Percentiles rank a stretch among this genome's conserved stretches.
Conservation (phyloP, 2,113 vertebrate species). For the Lepus timidus region DNA sequence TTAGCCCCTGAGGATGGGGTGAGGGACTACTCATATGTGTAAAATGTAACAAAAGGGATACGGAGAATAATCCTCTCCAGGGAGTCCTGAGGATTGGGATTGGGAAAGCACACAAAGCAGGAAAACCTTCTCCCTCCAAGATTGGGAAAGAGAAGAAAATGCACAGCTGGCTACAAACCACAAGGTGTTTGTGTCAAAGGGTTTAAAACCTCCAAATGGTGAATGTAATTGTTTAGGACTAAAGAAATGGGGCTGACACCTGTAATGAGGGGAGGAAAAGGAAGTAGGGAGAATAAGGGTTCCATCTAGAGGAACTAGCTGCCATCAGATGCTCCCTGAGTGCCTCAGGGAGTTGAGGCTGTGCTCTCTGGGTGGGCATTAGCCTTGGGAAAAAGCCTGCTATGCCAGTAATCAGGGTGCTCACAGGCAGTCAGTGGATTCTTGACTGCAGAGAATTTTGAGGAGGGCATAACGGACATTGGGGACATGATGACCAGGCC, state of each 20-base stretch:
- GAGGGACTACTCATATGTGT: neutral
- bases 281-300: constrained; percentile 24
- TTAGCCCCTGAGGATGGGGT: too few species aligned
- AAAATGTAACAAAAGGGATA: constrained; percentile 43
- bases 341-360: constrained; percentile 74
- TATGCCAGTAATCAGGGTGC: constrained; percentile 98
- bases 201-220: constrained; percentile 72
- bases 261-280: neutral
- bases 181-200: constrained; percentile 23
- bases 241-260: constrained; percentile 42
- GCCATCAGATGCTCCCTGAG: constrained; percentile 71
- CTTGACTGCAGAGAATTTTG: constrained; percentile 90
- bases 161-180: constrained; percentile 60
- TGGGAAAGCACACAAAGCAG: constrained; percentile 62
- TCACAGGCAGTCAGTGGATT: constrained; percentile 94
- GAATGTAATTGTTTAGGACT: constrained; percentile 67
- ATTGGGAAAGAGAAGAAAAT: constrained; percentile 71
- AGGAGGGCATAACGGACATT: constrained; percentile 83
- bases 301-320: constrained; percentile 78
- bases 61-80: constrained; percentile 75
- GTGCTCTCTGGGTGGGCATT: constrained; percentile 90
- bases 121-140: constrained; percentile 59
- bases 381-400: constrained; percentile 93
- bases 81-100: neutral
- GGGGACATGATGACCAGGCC: constrained; percentile 78